Percentiles rank a stretch among this genome's conserved stretches.
phyloP scores from a whole-genome alignment of 1,140 invertebrate species.

The Musca domestica region DNA sequence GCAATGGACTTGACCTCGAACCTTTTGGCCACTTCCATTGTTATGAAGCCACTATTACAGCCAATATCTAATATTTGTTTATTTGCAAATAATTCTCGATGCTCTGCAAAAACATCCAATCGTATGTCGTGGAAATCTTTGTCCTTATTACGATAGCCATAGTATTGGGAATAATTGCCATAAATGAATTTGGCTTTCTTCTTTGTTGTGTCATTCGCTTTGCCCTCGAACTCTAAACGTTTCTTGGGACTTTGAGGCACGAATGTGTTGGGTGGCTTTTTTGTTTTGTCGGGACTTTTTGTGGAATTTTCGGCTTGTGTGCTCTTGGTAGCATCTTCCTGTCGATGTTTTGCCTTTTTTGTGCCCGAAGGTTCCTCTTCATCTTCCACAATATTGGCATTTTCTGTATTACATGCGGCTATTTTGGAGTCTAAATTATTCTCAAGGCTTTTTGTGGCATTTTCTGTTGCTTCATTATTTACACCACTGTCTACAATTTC shows the following conservation, averaged over 20 bases:
- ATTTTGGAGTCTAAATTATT: not conserved
- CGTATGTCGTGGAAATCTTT: conserved; percentile 77
- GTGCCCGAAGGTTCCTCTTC: not conserved
- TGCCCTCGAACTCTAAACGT: conserved; percentile 14
- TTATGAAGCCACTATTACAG: conserved; percentile 95
- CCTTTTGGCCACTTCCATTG: conserved; percentile 78
- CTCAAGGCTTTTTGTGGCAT: not conserved
- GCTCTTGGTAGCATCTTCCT: not conserved
- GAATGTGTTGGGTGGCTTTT: not conserved
- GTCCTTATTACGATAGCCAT: conserved; percentile 84
- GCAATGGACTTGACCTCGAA: conserved; percentile 78
- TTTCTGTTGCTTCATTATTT: not conserved
- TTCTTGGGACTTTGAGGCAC: conserved; percentile 28
- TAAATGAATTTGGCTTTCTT: conserved; percentile 38
- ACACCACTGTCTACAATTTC: no score
- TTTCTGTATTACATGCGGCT: not conserved
- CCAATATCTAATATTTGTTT: conserved; percentile 95
- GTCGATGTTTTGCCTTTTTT: not conserved
- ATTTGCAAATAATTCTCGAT: conserved; percentile 77
- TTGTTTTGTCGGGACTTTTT: not conserved
- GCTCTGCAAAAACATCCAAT: conserved; percentile 71
- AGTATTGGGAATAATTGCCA: conserved; percentile 66
- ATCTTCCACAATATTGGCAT: not conserved
- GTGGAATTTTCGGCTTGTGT: not conserved
- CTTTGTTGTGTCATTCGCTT: not conserved